Base-by-base conservation (phyloP, 2,113 vertebrate species). In the Deroptyus accipitrinus region DNA sequence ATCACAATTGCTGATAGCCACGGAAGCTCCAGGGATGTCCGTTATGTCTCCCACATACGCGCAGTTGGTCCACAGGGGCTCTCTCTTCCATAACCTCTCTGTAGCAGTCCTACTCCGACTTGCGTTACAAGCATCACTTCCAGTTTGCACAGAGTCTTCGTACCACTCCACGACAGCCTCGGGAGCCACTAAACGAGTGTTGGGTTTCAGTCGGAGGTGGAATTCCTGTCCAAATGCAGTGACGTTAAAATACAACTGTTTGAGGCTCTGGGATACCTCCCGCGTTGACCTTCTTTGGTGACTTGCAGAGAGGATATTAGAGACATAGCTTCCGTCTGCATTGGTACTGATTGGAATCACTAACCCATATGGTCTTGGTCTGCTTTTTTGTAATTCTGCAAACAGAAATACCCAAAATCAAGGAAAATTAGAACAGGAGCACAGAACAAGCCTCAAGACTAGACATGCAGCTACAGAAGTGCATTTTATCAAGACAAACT, bases 1-100 rank as follows among this genome's bases (percentile, higher is more conserved):
- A 46, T 99, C 99, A 46, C 99, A 99, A 98, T 99, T 99, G 99
- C 99, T 99, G 96, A 99, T 98, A 87, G 99, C 99, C 88, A 99
- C 99, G 2, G 99, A 98, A 31, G 99, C 98, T 87, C 98, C 99
- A 0, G 99, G 98, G 51, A 99, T 92, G 82, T 99, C 99, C 0
- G 98, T 98, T 96, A 99, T 98, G 97, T 99, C 99, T 74, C 99
- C 99, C n/a, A 99, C 98, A 4, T 99, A 99, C 35, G 98, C 98
- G 83, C 99, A 99, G 98, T 98, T 98, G 7, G 98, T 98, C 97
- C 98, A 98, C 11, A 99, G 98, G 42, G 98, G 98, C 93, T 99
- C 99, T 2, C 97, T 98, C 42, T 95, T 98, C 97, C 99, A 97
- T 18, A 98, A 94, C 25, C 95, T 96, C 90, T 98, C 98, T 0